Conservation (phyloP, 2,888 invertebrate species). For the Leistus spinibarbis region DNA sequence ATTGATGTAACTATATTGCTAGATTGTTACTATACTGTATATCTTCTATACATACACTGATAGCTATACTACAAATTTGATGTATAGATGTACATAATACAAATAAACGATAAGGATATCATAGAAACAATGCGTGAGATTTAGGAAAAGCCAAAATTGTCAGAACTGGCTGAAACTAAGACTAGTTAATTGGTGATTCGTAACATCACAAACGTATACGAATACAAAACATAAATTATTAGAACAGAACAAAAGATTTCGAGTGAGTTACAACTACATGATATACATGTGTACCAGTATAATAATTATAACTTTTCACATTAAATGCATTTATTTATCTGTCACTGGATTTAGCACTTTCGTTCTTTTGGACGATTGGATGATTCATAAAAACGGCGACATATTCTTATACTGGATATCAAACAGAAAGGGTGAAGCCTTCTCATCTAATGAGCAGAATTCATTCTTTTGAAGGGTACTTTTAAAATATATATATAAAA, state of each 20-base stretch:
- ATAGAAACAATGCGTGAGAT: constrained; percentile 33
- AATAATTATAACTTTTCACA: neutral
- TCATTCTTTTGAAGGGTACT: neutral
- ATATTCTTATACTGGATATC: neutral
- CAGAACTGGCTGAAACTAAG: constrained; percentile 13
- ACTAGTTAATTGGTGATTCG: constrained; percentile 31
- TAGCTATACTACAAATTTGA: constrained; percentile 36
- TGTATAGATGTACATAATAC: constrained; percentile 39
- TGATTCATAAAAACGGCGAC: no score
- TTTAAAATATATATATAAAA: neutral
- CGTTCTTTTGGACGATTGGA: neutral
- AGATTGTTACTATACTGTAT: constrained; percentile 30
- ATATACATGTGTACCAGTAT: neutral
- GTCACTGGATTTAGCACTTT: neutral
- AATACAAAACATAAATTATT: constrained; percentile 17
- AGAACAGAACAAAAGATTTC: constrained; percentile 1
- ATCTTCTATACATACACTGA: constrained; percentile 34
- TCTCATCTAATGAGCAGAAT: neutral
- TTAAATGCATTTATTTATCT: neutral
- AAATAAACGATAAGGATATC: constrained; percentile 34
- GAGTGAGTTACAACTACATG: constrained; percentile 10
- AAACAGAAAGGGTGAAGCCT: neutral
- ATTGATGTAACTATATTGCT: constrained; percentile 32
- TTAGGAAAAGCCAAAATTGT: constrained; percentile 22
- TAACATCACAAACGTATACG: constrained; percentile 36